Evolutionary conservation across 2,888 invertebrate genomes (phyloP).

Genomic region (Aporophyla nigra): DNA sequence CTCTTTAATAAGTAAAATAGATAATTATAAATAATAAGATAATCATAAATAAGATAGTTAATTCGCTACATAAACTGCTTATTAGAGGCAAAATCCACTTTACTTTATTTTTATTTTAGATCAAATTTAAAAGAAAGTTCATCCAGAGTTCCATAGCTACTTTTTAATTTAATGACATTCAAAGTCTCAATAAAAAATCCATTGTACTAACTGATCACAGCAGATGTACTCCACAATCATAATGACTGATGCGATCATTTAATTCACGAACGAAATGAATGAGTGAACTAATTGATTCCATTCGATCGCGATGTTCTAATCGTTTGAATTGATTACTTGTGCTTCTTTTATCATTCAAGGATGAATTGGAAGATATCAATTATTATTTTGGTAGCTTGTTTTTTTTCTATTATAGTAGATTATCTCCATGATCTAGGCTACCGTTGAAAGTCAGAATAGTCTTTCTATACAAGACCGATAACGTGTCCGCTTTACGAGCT

Average conservation of each 20-base stretch:
- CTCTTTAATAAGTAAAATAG: too few relatives aligned
- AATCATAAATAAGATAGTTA: too few relatives aligned
- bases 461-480: not conserved
- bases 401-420: not conserved
- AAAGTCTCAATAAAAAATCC: conserved; percentile 4
- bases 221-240: conserved; percentile 34
- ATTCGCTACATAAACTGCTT: too few relatives aligned
- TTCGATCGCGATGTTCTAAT: conserved; percentile 58
- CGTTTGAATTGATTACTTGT: conserved; percentile 59
- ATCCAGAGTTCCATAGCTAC: not conserved
- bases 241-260: conserved; percentile 56
- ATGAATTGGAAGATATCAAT: conserved; percentile 45
- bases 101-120: not conserved
- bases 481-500: not conserved
- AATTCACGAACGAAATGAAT: conserved; percentile 55
- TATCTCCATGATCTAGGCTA: conserved; percentile 2
- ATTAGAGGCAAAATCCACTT: too few relatives aligned
- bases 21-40: too few relatives aligned
- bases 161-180: not conserved
- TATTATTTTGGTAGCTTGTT: not conserved
- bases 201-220: conserved; percentile 28
- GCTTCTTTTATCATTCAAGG: conserved; percentile 37
- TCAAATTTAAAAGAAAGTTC: not conserved
- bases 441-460: not conserved
- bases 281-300: conserved; percentile 63